Conservation (phyloP, 2,888 invertebrate genomes). For the Aleiodes alternator region DNA sequence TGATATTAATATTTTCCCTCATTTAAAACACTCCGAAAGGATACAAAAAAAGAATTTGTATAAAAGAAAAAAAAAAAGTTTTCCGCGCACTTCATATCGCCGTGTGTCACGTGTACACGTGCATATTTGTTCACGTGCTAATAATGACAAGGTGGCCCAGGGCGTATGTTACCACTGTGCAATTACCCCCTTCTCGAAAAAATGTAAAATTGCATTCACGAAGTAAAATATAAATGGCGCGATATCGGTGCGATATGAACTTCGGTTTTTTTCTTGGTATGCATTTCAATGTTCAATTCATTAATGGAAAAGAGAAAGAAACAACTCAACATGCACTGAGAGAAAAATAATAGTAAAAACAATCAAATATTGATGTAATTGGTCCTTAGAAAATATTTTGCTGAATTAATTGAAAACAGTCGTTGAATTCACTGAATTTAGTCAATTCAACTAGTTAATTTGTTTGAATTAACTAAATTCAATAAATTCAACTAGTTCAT, state of each 20-base stretch:
- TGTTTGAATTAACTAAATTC: too few relatives aligned
- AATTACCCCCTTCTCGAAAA: constrained; percentile 68
- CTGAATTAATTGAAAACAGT: too few relatives aligned
- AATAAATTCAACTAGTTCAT: too few relatives aligned
- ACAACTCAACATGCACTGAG: too few relatives aligned
- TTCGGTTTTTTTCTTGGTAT: constrained; percentile 29
- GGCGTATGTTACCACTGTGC: constrained; percentile 57
- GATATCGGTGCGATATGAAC: constrained; percentile 30
- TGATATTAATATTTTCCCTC: constrained; percentile 9
- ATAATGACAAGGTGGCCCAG: constrained; percentile 69
- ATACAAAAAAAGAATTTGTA: constrained; percentile 1
- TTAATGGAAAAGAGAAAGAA: background rate
- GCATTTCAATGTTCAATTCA: constrained; percentile 41
- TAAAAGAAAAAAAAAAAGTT: constrained; percentile 5
- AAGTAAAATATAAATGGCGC: constrained; percentile 41
- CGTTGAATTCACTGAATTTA: too few relatives aligned
- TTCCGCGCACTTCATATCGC: constrained; percentile 25
- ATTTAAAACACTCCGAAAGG: background rate
- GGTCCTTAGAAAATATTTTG: too few relatives aligned
- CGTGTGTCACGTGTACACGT: constrained; percentile 58
- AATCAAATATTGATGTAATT: too few relatives aligned
- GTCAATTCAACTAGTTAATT: too few relatives aligned
- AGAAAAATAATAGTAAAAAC: too few relatives aligned
- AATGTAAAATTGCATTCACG: constrained; percentile 66
- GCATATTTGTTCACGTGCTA: constrained; percentile 68